These are phyloP conservation scores for Gymnocephalus cernua DNA, from an alignment of 2,113 vertebrate species.

Conservation along the genomic window DNA sequence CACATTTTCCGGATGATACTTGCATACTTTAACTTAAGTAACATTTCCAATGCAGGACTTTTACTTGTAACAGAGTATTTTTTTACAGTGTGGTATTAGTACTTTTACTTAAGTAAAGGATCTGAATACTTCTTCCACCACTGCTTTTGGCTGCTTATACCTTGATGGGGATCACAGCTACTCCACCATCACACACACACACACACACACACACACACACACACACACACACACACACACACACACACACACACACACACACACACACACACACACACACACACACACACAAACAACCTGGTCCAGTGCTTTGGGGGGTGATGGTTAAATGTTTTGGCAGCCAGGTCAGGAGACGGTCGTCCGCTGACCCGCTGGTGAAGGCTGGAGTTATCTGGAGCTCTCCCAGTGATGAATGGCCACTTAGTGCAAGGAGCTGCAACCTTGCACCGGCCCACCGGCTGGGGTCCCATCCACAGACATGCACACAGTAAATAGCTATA, in stretches of 20 bases:
- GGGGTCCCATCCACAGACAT: constrained; percentile 2
- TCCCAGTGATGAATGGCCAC: constrained; percentile 71
- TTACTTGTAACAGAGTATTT: too few relatives aligned
- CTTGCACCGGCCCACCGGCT: constrained; percentile 24
- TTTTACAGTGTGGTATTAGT: too few relatives aligned
- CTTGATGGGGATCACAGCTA: constrained; percentile 29
- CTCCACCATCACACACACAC: constrained; percentile 3
- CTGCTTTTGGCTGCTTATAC: not conserved
- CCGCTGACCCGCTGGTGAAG: constrained; percentile 58
- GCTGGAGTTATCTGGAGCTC: constrained; percentile 54
- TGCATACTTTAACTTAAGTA: too few relatives aligned
- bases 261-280: not conserved
- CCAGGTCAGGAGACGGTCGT: constrained; percentile 44
- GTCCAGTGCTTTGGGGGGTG: constrained; percentile 23
- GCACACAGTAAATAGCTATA: not conserved
- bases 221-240: not conserved
- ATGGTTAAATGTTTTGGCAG: constrained; percentile 70
- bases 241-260: not conserved
- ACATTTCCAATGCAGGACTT: too few relatives aligned
- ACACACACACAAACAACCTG: not conserved
- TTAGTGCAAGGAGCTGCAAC: constrained; percentile 45
- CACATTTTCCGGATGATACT: too few relatives aligned
- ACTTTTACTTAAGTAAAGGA: too few relatives aligned
- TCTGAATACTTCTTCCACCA: too few relatives aligned
- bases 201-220: too few relatives aligned